A percentile compares a stretch with the other conserved stretches of the same genome.
phyloP scores from a whole-genome alignment of 1,140 invertebrate genomes.

The Papilio polytes region DNA sequence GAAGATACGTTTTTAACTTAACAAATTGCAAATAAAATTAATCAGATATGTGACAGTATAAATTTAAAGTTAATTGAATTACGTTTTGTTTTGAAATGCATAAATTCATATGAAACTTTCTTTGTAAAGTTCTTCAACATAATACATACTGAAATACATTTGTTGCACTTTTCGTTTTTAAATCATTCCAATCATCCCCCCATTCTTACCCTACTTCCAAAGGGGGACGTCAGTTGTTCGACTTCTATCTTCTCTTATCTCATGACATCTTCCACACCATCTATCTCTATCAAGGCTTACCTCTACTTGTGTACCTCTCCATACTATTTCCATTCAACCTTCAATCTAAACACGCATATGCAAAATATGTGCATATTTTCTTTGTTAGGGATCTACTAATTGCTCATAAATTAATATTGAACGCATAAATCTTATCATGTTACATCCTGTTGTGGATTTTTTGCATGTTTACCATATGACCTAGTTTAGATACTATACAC shows the following conservation, averaged over 20 bases:
- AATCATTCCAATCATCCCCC: too few relatives aligned
- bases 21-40: not conserved
- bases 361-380: not conserved
- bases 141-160: too few relatives aligned
- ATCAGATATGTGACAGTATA: not conserved
- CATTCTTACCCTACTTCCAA: too few relatives aligned
- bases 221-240: too few relatives aligned
- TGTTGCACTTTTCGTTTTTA: too few relatives aligned
- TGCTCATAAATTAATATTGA: conserved; percentile 8
- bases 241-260: too few relatives aligned
- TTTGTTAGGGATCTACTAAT: not conserved
- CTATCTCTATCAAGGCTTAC: too few relatives aligned
- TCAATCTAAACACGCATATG: conserved; percentile 10
- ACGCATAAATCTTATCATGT: not conserved
- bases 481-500: not conserved
- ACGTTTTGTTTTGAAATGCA: not conserved
- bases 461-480: not conserved
- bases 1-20: not conserved
- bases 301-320: too few relatives aligned
- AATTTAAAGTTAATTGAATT: not conserved
- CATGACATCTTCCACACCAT: too few relatives aligned
- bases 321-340: not conserved
- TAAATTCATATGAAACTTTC: not conserved
- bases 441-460: not conserved
- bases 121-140: not conserved